Evolutionary conservation across 2,797 vertebrate genomes (phyloP), one percentile per base, ranked within the genome.

Genomic region (Clarias platycephalus): DNA sequence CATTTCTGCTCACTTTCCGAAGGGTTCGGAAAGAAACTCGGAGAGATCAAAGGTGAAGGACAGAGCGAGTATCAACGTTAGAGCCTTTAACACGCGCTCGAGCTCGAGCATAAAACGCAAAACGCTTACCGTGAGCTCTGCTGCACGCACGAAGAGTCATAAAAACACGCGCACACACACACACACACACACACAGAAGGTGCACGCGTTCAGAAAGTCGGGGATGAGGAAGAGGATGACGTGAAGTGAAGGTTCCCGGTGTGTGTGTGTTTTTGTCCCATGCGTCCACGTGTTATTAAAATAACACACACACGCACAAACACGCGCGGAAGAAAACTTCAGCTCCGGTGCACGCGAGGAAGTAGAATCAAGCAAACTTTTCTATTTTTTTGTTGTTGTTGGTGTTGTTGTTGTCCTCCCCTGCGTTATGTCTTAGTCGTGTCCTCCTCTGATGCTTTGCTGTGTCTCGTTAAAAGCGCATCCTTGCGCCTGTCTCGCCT

Each of bases 41-140:
- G 22, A 24, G 34, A 78, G 87, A 87, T 89, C 83, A 88, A 76
- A 86, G 85, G 83, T 86, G 81, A 88, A 79, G 72, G 77, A 79
- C 81, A 80, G 80, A 86, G 84, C 57, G 83, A 85, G 68, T 81
- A 13, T 55, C 10, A 53, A 53, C 49, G 10, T 75, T 31, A 12
- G 70, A 15, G 37, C 24, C 10, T 13, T 6, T 72, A 53, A 44
- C 37, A 49, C 70, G 70, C 70, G 70, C 44, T 55, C 34, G 28
- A 58, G 53, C 74, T 76, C 53, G 74, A 22, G 76, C 58, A 63
- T 4, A 64, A 79, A 63, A 63, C 31, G 83, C 55, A 83, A 66
- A 76, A 13, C n/a, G 87, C 94, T 94, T 94, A 95, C 93, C 94
- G 91, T 92, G 37, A 15, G 74, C 87, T 88, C 76, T 67, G 78